Evolutionary conservation across 1,140 invertebrate genomes (phyloP), one percentile per base, ranked within the genome.

Genomic region (Zophobas morio): DNA sequence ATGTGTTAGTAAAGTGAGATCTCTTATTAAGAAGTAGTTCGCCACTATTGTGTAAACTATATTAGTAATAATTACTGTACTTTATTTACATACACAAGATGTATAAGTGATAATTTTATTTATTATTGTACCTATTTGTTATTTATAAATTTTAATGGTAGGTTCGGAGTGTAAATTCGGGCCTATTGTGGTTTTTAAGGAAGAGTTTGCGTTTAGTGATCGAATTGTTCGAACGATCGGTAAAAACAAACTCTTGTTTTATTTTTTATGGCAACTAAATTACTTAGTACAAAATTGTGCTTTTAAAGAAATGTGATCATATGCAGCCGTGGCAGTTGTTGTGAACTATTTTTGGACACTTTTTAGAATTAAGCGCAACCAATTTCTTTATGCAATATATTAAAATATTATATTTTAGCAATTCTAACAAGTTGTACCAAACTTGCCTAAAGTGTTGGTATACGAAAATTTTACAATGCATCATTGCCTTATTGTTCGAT

Each of bases 1-100:
- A 85, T 94, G 92, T 86, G 92, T 93, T 40, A 93, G 92, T 85
- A 94, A 93, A 88, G 91, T 94, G 86, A 89, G 91, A 88, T 92
- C 91, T 82, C 89, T 93, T 76, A 92, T 92, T 60, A 91, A 90
- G 84, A 92, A 92, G 83, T 91, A 85, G 89, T 49, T 70, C 42
- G 54, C 20, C 70, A 53, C 54, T 78, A 70, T 71, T 70, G 51
- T 73, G 71, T 53, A 53, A 57, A 74, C 51, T 74, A 56, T 54
- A 57, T 74, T 60, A 74, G 51, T 60, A 57, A 39, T 6, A 74
- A 63, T 75, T 70, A 75, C 20, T 36, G 46, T 78, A 71, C 76
- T 74, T 56, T 74, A 20, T 20, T 20, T 20, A 20, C 40, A 63
- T 56, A 73, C 20, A 77, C 40, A 77, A 75, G 47, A 71, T 76